Evolutionary conservation across 2,113 vertebrate genomes (phyloP), one percentile per base, ranked within the genome.

Genomic region (Cebidichthys violaceus): DNA sequence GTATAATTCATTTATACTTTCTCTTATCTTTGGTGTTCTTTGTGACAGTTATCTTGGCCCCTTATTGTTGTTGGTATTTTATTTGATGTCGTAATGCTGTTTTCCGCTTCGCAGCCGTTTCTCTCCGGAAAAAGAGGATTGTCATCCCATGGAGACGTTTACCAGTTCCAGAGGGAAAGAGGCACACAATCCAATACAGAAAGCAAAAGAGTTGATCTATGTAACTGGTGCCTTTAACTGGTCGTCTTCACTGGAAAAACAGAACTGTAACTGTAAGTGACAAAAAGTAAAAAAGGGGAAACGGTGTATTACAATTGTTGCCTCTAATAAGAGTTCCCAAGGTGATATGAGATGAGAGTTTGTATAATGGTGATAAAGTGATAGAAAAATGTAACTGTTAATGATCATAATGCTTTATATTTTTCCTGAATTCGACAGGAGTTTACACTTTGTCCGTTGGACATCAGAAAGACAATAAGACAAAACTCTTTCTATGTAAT

Each of bases 31-130:
- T 29, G 47, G 29, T 55, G 45, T 17, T 27, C 65, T 52, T 13
- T 41, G 54, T 31, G 64, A 52, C 41, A 20, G 54, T 62, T 55
- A 55, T 55, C 24, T 27, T 2, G 9, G 69, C 43, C 43, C 1
- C n/a, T 73, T 74, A 18, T 6, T 57, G 20, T 33, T 52, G 47
- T 35, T 9, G 39, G 31, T 41, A 14, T 39, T 84, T 75, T 75
- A 75, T 79, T 57, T 39, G 10, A n/a, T 8, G 20, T 29, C 2
- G 22, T 55, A 43, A 27, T 33, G 17, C 39, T 72, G 61, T 67
- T 60, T 31, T 60, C 22, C 4, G 39, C 50, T 3, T 47, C 14
- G 31, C 22, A 60, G 52, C 31, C 60, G 3, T 60, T 67, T 72
- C 31, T 50, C 50, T 45, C 47, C 17, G 29, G 45, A 6, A 31